Evolutionary conservation across 2,113 vertebrate species (phyloP).

Genomic region (Tetrao urogallus): DNA sequence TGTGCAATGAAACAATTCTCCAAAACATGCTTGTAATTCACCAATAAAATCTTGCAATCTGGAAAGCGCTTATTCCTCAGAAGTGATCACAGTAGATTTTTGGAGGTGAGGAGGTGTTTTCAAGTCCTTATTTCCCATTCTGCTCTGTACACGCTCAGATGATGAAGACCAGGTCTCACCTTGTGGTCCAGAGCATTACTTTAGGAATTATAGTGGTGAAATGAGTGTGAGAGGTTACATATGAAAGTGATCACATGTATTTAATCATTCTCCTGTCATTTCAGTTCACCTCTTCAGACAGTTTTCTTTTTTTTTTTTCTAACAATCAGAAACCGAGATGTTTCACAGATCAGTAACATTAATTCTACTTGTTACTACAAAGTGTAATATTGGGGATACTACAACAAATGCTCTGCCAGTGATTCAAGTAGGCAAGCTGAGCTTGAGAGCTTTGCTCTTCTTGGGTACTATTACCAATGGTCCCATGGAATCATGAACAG

Average conservation of each 20-base stretch:
- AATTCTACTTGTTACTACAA: neutral
- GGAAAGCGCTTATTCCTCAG: neutral
- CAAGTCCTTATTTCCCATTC: neutral
- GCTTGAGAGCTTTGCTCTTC: neutral
- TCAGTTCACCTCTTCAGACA: neutral
- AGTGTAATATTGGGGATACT: neutral
- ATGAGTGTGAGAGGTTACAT: neutral
- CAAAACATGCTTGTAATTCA: neutral
- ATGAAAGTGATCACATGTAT: neutral
- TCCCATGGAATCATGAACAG: neutral
- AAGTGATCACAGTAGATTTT: neutral
- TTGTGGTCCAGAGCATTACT: neutral
- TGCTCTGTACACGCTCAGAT: neutral
- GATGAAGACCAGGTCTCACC: neutral
- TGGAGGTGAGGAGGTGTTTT: neutral
- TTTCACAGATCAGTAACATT: neutral
- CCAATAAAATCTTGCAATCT: neutral
- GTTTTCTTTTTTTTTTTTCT: neutral
- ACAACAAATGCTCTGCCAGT: neutral
- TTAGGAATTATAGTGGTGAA: neutral
- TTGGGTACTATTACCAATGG: neutral
- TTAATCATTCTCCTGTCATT: neutral
- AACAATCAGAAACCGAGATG: neutral
- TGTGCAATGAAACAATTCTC: fast-evolving
- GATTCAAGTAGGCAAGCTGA: neutral